Evolutionary conservation across 2,113 vertebrate genomes (phyloP).

Genomic region (Periophthalmus modestus): DNA sequence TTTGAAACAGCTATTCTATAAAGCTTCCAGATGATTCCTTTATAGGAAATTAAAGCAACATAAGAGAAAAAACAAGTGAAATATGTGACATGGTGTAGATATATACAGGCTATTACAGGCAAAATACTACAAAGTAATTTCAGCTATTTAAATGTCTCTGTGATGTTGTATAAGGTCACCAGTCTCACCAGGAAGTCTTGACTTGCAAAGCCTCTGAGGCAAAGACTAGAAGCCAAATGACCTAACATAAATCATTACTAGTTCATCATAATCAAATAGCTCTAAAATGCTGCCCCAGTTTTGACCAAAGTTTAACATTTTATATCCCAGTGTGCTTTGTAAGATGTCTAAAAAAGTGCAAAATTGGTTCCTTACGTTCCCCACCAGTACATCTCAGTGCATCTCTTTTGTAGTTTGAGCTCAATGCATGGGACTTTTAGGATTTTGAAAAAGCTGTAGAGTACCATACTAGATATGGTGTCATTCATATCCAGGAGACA

Average conservation of each 20-base stretch:
- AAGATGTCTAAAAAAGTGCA: not conserved
- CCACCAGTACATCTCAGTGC: slow-evolving; percentile 75
- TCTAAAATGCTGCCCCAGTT: not conserved
- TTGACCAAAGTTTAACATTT: not conserved
- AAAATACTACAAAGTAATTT: not conserved
- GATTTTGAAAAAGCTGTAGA: slow-evolving; percentile 85
- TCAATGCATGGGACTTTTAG: slow-evolving; percentile 85
- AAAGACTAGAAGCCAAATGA: not conserved
- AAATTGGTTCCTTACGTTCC: slow-evolving; percentile 66
- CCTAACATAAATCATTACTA: not conserved
- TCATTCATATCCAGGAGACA: slow-evolving; percentile 82
- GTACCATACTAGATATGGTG: slow-evolving; percentile 83
- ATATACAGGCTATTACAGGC: slow-evolving; percentile 43
- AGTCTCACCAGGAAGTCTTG: not conserved
- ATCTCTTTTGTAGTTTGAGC: slow-evolving; percentile 75
- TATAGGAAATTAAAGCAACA: not conserved
- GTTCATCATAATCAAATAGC: too few species aligned
- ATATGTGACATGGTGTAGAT: slow-evolving; percentile 1
- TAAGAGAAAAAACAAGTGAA: not conserved
- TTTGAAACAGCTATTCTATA: not conserved
- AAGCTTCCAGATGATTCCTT: not conserved
- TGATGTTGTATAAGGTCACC: too few species aligned
- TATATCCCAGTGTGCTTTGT: not conserved
- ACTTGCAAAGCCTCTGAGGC: not conserved
- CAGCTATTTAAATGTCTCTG: not conserved